phyloP scores from a whole-genome alignment of 2,113 vertebrate species.

The Emydocephalus ijimae region DNA sequence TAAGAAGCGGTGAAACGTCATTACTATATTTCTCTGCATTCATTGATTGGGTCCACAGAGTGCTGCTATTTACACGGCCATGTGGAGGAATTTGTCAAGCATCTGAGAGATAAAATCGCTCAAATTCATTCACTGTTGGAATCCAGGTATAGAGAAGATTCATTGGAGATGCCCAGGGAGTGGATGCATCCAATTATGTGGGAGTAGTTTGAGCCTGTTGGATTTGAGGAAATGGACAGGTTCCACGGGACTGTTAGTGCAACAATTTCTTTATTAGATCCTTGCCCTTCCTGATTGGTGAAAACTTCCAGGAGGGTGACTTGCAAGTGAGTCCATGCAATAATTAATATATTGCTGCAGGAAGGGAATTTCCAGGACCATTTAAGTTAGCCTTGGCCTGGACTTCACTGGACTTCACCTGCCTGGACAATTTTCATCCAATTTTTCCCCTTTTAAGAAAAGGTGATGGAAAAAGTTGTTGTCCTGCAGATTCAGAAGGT shows the following conservation, averaged over 20 bases:
- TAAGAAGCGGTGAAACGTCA: background rate
- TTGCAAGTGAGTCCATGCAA: background rate
- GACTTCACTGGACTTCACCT: background rate
- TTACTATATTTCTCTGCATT: background rate
- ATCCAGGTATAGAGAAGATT: background rate
- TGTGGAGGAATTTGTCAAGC: too few relatives aligned
- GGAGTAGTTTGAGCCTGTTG: background rate
- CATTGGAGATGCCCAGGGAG: background rate
- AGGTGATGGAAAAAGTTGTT: background rate
- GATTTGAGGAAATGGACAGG: background rate
- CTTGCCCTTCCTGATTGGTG: too few relatives aligned
- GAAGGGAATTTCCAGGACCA: background rate
- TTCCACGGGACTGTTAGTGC: background rate
- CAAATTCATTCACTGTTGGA: background rate
- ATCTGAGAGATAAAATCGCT: too few relatives aligned
- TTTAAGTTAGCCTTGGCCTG: too few relatives aligned
- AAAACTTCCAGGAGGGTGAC: too few relatives aligned
- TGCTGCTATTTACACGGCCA: background rate
- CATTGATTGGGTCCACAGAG: background rate
- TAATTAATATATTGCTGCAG: background rate
- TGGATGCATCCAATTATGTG: background rate
- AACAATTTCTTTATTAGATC: background rate
- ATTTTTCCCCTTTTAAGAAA: background rate
- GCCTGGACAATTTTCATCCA: background rate
- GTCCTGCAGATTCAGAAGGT: background rate